phyloP scores from a whole-genome alignment of 2,888 invertebrate genomes.

The Ormyrus pomaceus region DNA sequence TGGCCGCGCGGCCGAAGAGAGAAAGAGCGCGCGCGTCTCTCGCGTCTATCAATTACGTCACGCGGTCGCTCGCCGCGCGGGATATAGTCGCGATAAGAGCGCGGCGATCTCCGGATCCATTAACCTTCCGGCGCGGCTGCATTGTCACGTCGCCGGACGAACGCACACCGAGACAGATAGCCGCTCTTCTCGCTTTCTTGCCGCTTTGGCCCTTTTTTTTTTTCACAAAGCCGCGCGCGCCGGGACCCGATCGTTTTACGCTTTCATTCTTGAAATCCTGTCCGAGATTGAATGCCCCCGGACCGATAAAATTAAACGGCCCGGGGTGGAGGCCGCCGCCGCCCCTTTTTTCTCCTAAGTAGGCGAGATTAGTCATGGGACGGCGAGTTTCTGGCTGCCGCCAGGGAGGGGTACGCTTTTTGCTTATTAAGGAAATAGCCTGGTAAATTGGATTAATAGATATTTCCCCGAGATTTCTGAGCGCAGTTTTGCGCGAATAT shows the following conservation, averaged over 20 bases:
- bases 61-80: not conserved
- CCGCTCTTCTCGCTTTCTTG: not conserved
- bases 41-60: conserved; percentile 53
- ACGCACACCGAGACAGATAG: conserved; percentile 19
- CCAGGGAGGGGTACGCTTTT: not conserved
- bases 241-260: conserved; percentile 19
- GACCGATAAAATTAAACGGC: conserved; percentile 36
- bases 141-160: conserved; percentile 46
- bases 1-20: not conserved
- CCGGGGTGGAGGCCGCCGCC: not conserved
- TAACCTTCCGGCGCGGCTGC: conserved; percentile 48
- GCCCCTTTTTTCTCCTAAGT: not conserved
- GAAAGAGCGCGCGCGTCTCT: not conserved
- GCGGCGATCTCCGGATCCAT: conserved; percentile 43
- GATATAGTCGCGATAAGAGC: conserved; percentile 9
- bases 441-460: no score
- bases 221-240: conserved; percentile 22
- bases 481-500: no score
- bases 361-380: conserved; percentile 23
- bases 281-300: not conserved
- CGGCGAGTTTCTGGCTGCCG: not conserved
- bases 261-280: conserved; percentile 33
- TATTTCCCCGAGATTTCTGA: no score
- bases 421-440: conserved; percentile 15
- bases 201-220: not conserved